phyloP scores from a whole-genome alignment of 2,113 vertebrate genomes.

The Ctenodactylus gundi region DNA sequence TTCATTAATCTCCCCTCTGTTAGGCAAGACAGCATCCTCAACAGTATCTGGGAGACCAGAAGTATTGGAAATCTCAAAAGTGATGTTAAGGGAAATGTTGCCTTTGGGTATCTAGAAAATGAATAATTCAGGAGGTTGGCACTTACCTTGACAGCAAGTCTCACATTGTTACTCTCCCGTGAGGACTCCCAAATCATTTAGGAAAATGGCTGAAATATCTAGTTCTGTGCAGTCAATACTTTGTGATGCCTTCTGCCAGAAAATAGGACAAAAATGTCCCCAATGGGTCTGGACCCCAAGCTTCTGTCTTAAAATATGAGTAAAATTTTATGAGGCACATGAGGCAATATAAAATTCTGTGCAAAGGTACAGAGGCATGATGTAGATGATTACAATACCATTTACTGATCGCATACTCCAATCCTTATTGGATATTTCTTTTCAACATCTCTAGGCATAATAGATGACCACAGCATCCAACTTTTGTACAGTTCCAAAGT shows the following conservation, averaged over 20 bases:
- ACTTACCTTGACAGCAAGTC: not conserved
- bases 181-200: not conserved
- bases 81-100: not conserved
- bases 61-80: not conserved
- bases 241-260: not conserved
- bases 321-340: not conserved
- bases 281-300: not conserved
- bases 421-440: not conserved
- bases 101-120: not conserved
- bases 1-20: conserved; percentile 21
- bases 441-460: not conserved
- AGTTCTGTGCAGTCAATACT: not conserved
- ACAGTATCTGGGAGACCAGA: not conserved
- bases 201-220: not conserved
- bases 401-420: not conserved
- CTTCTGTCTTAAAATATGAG: not conserved
- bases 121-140: not conserved
- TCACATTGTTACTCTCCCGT: not conserved
- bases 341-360: not conserved
- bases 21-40: not conserved
- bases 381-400: not conserved
- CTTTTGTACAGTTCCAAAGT: not conserved
- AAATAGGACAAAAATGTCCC: not conserved
- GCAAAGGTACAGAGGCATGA: not conserved
- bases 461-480: not conserved